Conservation (phyloP, 2,888 invertebrate genomes). For the Tortrix viridana region DNA sequence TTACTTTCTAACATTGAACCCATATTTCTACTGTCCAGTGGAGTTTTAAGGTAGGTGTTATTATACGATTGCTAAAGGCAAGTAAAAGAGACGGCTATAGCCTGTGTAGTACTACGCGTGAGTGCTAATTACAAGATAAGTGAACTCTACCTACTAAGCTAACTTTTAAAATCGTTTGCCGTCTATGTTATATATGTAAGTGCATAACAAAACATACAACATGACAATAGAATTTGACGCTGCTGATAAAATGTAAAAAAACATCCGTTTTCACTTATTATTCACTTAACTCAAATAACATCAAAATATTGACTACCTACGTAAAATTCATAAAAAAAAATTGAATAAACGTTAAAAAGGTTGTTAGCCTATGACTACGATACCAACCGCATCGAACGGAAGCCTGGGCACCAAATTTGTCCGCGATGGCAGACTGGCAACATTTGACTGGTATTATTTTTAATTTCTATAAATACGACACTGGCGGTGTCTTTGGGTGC, state of each 20-base stretch:
- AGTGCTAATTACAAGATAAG: too few relatives aligned
- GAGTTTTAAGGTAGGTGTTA: neutral
- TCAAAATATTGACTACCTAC: too few relatives aligned
- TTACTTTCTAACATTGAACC: conserved; percentile 30
- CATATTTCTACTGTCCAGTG: neutral
- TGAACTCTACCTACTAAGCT: too few relatives aligned
- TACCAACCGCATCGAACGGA: conserved; percentile 55
- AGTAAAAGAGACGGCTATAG: neutral
- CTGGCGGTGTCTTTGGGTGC: conserved; percentile 8
- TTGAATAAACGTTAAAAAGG: conserved; percentile 41
- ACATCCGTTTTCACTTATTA: too few relatives aligned
- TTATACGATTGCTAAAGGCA: neutral
- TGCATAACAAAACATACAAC: too few relatives aligned
- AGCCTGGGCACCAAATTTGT: conserved; percentile 67
- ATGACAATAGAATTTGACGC: too few relatives aligned
- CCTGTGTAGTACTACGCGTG: too few relatives aligned
- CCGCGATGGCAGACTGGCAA: conserved; percentile 49
- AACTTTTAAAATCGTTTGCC: too few relatives aligned
- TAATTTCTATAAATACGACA: conserved; percentile 32
- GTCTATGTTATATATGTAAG: too few relatives aligned
- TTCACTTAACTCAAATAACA: too few relatives aligned
- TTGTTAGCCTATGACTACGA: conserved; percentile 56
- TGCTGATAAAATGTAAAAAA: too few relatives aligned
- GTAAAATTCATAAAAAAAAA: neutral
- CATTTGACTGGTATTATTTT: conserved; percentile 41